Percentiles rank a stretch among this genome's conserved stretches.
Evolutionary conservation across 53 echinoderm and acorn worm genomes (phyloP).

Genomic region (Hippasteria phrygiana): DNA sequence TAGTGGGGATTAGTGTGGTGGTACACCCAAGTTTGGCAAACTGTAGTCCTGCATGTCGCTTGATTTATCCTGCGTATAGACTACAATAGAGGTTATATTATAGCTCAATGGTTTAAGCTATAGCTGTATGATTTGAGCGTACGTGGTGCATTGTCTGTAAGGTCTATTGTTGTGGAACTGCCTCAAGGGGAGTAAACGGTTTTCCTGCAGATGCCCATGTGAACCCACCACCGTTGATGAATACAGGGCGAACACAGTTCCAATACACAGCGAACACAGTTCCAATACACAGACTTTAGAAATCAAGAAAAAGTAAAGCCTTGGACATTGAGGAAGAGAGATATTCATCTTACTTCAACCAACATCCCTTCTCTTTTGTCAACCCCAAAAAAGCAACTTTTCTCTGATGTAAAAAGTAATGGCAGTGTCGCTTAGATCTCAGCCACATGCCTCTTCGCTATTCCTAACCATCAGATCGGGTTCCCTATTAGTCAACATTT

Average conservation of each 20-base stretch:
- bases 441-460: no score
- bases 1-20: neutral
- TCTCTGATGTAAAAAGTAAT: neutral
- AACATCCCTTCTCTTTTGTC: neutral
- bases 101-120: no score
- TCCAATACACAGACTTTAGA: constrained; percentile 3
- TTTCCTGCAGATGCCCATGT: neutral
- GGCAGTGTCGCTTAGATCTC: no score
- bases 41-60: no score
- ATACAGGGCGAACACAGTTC: neutral
- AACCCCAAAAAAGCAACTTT: neutral
- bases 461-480: no score
- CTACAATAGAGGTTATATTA: no score
- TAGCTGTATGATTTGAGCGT: no score
- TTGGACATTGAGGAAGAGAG: neutral
- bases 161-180: neutral
- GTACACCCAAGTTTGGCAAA: neutral
- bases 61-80: no score
- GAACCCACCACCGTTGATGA: neutral
- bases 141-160: neutral
- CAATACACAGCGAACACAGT: neutral
- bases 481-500: no score
- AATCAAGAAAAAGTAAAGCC: neutral
- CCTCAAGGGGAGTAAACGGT: neutral
- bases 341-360: neutral